Percentiles rank a stretch among this genome's conserved stretches.
phyloP scores from a whole-genome alignment of 2,797 vertebrate species.

The Cebuella pygmaea region DNA sequence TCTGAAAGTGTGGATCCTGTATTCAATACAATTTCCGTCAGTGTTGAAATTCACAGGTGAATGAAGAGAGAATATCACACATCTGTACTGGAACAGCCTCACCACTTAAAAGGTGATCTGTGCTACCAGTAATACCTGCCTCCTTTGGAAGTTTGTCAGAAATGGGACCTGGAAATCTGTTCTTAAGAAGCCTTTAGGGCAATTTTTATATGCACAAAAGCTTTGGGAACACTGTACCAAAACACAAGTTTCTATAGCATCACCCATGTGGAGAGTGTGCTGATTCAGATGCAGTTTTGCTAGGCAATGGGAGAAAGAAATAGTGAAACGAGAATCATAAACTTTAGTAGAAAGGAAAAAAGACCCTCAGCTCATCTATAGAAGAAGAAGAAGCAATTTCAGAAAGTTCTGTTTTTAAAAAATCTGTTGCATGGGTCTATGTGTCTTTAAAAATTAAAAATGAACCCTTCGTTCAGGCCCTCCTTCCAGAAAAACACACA shows the following conservation, averaged over 20 bases:
- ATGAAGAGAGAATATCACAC: neutral
- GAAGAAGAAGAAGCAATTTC: neutral
- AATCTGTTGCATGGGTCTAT: too few relatives aligned
- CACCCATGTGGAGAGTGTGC: too few relatives aligned
- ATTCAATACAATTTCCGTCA: neutral
- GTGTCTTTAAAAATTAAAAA: neutral
- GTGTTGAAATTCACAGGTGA: neutral
- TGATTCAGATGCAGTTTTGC: neutral
- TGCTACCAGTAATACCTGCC: neutral
- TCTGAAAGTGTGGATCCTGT: neutral
- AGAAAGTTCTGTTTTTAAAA: too few relatives aligned
- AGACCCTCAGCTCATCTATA: neutral
- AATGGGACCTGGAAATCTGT: neutral
- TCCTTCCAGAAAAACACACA: neutral
- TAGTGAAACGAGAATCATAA: neutral
- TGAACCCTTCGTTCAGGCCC: neutral
- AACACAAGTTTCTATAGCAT: neutral
- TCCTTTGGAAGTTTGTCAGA: neutral
- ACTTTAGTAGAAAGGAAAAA: neutral
- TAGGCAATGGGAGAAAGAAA: neutral
- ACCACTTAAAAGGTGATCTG: neutral
- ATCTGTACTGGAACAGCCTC: neutral
- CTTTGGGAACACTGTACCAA: neutral
- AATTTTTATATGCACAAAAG: neutral
- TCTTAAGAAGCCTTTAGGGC: neutral